These are phyloP conservation scores for Bubo blakistoni DNA, from an alignment of 2,113 vertebrate genomes.

Conservation along the genomic window DNA sequence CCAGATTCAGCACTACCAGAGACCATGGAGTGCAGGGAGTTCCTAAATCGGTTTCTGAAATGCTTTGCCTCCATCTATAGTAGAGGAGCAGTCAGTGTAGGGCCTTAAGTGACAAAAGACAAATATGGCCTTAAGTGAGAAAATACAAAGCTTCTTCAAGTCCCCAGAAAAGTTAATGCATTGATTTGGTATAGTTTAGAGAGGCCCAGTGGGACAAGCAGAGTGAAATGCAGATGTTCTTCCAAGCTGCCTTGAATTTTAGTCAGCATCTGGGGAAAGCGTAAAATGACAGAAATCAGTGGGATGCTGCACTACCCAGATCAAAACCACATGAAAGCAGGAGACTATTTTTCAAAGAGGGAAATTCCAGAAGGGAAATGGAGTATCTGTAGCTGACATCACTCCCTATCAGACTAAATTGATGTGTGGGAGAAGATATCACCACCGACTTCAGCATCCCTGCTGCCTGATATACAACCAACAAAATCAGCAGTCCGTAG, in stretches of 20 bases:
- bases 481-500: not conserved
- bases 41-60: not conserved
- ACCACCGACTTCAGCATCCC: not conserved
- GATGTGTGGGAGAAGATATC: not conserved
- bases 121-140: not conserved
- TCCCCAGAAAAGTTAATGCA: not conserved
- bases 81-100: not conserved
- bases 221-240: not conserved
- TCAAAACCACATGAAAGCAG: slow-evolving; percentile 36
- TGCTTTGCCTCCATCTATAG: not conserved
- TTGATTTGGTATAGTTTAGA: not conserved
- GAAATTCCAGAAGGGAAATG: slow-evolving; percentile 39
- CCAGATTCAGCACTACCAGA: not conserved
- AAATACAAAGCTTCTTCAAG: not conserved
- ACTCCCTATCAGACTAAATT: not conserved
- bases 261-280: not conserved
- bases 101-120: not conserved
- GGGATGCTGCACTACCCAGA: slow-evolving; percentile 8
- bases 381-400: slow-evolving; percentile 20
- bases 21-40: not conserved
- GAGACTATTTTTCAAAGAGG: not conserved
- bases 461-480: not conserved
- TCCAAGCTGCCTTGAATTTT: not conserved
- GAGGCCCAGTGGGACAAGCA: not conserved
- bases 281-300: not conserved